Evolutionary conservation across 1,140 invertebrate species (phyloP), one percentile per base, ranked within the genome.

Genomic region (Pogonomyrmex barbatus): DNA sequence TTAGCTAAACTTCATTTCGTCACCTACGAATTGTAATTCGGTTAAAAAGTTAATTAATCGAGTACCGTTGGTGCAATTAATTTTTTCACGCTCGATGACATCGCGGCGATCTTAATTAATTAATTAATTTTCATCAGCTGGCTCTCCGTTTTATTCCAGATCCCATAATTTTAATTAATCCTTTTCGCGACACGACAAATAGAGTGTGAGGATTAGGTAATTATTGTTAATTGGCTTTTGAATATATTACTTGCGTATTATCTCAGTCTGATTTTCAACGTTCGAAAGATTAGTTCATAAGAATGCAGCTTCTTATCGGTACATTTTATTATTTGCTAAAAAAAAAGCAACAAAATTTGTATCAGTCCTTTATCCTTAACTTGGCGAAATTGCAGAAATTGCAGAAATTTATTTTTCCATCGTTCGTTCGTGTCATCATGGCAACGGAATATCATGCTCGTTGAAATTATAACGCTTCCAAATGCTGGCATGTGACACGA

Each of bases 391-490:
- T 9, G 4, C 4, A 30, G 3, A 82, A 82, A 71, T 12, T 9
- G 4, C 4, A 30, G 3, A 60, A 73, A 73, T 45, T 71, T 36
- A 71, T 56, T 45, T n/a, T 2, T 30, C 6, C 10, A 33, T 36
- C 17, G 14, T 73, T 17, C 36, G 12, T 60, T 71, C 52, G 50
- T 24, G 33, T 17, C 9, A 50, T 62, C 42, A 17, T 47, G 10
- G 2, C 14, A 5, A 12, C 0, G 17, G 42, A 82, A 45, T 60
- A 82, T 71, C 56, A 81, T 71, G 6, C 39, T 10, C 52, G n/a
- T 12, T 36, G 39, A 58, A 82, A 73, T 73, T 71, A 73, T 82
- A 73, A 73, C 30, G 14, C 30, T 82, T 71, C 36, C 17, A 52
- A 82, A 82, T 30, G 42, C 68, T 82, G 54, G 54, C 79, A 71